Evolutionary conservation across 2,888 invertebrate genomes (phyloP).

Genomic region (Melieria crassipennis): DNA sequence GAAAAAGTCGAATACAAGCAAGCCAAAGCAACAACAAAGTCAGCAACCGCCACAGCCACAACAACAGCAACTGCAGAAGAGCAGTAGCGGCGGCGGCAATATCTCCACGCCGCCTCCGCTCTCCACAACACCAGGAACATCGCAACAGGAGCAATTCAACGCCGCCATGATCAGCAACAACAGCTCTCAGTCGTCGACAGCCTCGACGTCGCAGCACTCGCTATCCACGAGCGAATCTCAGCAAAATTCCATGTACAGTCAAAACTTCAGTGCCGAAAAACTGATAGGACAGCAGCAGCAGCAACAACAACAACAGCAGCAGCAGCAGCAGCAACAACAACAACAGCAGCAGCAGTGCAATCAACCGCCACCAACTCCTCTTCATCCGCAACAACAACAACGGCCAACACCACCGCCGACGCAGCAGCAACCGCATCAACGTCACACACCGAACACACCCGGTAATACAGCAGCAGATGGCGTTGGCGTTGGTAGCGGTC

Average conservation of each 20-base stretch:
- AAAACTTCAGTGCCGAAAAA: constrained; percentile 62
- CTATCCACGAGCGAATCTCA: constrained; percentile 63
- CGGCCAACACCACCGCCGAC: constrained; percentile 44
- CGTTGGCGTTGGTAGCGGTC: constrained; percentile 37
- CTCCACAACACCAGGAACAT: constrained; percentile 60
- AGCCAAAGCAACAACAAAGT: constrained; percentile 56
- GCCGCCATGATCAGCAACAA: constrained; percentile 63
- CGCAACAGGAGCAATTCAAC: constrained; percentile 61
- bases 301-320: constrained; percentile 48
- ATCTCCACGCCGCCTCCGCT: constrained; percentile 62
- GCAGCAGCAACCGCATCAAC: constrained; percentile 50
- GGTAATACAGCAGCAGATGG: constrained; percentile 25
- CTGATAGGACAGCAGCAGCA: constrained; percentile 54
- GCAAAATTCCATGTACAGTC: constrained; percentile 64
- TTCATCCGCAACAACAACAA: constrained; percentile 43
- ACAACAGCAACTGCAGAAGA: constrained; percentile 44
- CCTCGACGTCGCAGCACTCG: constrained; percentile 62
- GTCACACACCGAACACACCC: constrained; percentile 52
- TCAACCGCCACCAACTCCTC: constrained; percentile 46
- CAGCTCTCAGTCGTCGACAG: constrained; percentile 62
- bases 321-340: constrained; percentile 41
- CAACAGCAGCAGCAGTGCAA: constrained; percentile 44
- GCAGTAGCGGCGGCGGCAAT: constrained; percentile 52
- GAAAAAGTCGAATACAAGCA: constrained; percentile 61
- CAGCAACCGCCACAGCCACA: constrained; percentile 42